These are phyloP conservation scores for Eublepharis macularius DNA, from an alignment of 2,113 vertebrate genomes.

Conservation along the genomic window DNA sequence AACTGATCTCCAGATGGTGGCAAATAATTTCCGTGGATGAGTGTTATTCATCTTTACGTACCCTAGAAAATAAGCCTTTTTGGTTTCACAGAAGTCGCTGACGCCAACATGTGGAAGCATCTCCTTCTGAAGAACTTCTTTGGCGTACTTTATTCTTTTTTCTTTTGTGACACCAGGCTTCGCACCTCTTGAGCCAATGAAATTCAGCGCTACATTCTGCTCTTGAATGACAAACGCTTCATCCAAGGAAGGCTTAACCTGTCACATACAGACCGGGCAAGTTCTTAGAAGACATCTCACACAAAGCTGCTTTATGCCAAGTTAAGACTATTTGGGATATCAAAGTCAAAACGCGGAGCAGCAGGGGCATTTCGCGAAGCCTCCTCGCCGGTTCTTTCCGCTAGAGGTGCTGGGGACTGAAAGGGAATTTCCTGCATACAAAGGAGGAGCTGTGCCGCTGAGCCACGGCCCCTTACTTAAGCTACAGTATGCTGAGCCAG, in stretches of 20 bases:
- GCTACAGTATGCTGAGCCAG: too few relatives aligned
- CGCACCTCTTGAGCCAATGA: slow-evolving; percentile 97
- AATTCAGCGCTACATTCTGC: slow-evolving; percentile 97
- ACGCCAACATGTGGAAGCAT: slow-evolving; percentile 98
- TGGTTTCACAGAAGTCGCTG: slow-evolving; percentile 99
- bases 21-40: background rate
- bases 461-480: too few relatives aligned
- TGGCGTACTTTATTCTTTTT: slow-evolving; percentile 96
- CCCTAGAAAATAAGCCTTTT: slow-evolving; percentile 98
- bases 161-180: slow-evolving; percentile 98
- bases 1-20: background rate
- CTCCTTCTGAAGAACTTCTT: slow-evolving; percentile 97
- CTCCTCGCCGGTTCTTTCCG: too few relatives aligned
- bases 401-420: too few relatives aligned
- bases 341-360: too few relatives aligned
- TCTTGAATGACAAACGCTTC: slow-evolving; percentile 99
- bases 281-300: background rate
- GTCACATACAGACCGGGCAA: slow-evolving; percentile 29
- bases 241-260: slow-evolving; percentile 97
- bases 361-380: too few relatives aligned
- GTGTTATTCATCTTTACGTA: slow-evolving; percentile 65
- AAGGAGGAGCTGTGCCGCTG: too few relatives aligned
- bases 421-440: too few relatives aligned
- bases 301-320: too few relatives aligned
- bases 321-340: too few relatives aligned